phyloP scores from a whole-genome alignment of 2,888 invertebrate species.

The Macrosoma leucophasiata region DNA sequence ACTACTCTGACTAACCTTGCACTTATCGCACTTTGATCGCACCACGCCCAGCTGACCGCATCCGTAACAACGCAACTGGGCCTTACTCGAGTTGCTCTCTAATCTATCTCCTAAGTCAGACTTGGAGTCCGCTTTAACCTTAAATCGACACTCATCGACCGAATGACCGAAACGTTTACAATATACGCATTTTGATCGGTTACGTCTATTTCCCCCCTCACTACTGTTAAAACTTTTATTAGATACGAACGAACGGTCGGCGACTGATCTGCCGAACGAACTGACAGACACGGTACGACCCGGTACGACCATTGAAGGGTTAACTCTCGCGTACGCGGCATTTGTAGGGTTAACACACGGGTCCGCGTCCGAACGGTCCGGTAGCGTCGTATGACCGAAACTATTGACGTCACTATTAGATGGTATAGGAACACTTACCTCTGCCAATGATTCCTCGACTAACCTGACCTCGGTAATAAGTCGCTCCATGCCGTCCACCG shows the following conservation, averaged over 20 bases:
- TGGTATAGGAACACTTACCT: neutral
- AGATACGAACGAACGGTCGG: too few relatives aligned
- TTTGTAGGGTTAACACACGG: too few relatives aligned
- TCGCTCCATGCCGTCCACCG: constrained; percentile 10
- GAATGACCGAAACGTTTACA: constrained; percentile 9
- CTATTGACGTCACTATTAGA: neutral
- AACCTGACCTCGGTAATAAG: constrained; percentile 14
- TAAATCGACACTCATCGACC: constrained; percentile 3
- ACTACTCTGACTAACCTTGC: neutral
- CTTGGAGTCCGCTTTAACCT: too few relatives aligned
- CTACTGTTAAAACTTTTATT: too few relatives aligned
- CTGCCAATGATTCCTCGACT: constrained; percentile 16
- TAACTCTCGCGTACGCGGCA: too few relatives aligned
- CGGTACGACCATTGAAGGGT: too few relatives aligned
- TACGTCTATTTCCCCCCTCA: too few relatives aligned
- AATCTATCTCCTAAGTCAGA: neutral
- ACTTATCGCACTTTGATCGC: constrained; percentile 9
- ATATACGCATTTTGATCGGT: too few relatives aligned
- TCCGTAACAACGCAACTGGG: constrained; percentile 12
- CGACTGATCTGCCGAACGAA: too few relatives aligned
- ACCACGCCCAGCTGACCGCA: constrained; percentile 7
- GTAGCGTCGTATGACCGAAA: too few relatives aligned
- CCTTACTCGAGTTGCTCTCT: neutral
- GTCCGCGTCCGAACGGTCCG: too few relatives aligned
- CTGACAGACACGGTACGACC: too few relatives aligned